Evolutionary conservation across 2,113 vertebrate genomes (phyloP).

Genomic region (Albula glossodonta): DNA sequence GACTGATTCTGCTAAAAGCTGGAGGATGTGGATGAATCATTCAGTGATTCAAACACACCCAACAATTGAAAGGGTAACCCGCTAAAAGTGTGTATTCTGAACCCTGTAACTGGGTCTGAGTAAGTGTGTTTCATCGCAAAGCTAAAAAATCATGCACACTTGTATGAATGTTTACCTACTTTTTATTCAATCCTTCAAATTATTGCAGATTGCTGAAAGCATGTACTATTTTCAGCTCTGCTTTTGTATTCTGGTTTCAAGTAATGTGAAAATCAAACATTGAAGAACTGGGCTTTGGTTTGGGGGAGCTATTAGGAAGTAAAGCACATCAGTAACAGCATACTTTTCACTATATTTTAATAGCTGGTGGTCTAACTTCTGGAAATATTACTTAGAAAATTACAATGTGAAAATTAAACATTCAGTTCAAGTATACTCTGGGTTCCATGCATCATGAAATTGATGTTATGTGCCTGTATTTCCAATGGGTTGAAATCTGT

Average conservation of each 20-base stretch:
- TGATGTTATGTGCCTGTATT: background rate
- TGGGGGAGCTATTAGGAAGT: background rate
- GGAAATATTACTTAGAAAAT: background rate
- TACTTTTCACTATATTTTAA: background rate
- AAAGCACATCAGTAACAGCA: background rate
- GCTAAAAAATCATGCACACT: background rate
- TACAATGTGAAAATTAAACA: background rate
- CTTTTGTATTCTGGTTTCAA: background rate
- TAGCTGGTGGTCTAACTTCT: background rate
- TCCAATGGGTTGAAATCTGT: background rate
- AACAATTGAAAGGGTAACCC: background rate
- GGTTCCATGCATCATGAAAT: background rate
- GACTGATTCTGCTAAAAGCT: slow-evolving; percentile 6
- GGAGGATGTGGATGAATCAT: background rate
- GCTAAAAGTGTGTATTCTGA: background rate
- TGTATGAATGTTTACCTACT: background rate
- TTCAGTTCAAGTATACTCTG: background rate
- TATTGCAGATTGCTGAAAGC: background rate
- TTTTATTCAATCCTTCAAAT: background rate
- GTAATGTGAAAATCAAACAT: background rate
- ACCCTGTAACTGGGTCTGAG: background rate
- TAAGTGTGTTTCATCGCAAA: background rate
- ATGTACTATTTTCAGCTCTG: background rate
- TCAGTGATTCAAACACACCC: background rate
- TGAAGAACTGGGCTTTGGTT: background rate